Evolutionary conservation across 2,797 vertebrate species (phyloP).

Genomic region (Falco concolor): DNA sequence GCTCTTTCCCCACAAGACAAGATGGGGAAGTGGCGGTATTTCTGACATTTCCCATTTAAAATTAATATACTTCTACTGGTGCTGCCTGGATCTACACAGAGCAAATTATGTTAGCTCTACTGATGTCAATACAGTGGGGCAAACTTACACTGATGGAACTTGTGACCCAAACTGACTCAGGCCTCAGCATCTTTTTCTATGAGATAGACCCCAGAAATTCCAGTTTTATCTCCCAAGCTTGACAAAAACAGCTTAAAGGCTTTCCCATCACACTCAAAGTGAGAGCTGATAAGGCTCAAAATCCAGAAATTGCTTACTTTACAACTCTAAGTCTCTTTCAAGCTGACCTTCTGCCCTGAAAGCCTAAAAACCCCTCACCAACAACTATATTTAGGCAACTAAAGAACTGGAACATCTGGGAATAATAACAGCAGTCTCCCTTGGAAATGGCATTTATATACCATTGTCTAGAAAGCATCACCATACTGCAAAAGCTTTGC

Average conservation of each 20-base stretch:
- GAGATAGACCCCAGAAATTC: neutral
- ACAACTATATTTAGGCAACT: slow-evolving; percentile 55
- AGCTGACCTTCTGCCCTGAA: slow-evolving; percentile 61
- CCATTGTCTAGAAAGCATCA: neutral
- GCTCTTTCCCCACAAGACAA: neutral
- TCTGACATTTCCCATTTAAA: neutral
- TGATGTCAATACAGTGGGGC: neutral
- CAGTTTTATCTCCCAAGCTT: slow-evolving; percentile 24
- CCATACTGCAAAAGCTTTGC: neutral
- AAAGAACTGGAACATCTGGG: slow-evolving; percentile 54
- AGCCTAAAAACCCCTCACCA: slow-evolving; percentile 26
- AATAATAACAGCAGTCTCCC: slow-evolving; percentile 53
- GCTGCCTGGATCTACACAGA: neutral
- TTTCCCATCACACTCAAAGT: slow-evolving; percentile 33
- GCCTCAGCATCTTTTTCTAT: neutral
- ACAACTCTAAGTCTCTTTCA: slow-evolving; percentile 53
- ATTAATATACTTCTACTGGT: neutral
- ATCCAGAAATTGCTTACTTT: slow-evolving; percentile 63
- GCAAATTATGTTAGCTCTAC: neutral
- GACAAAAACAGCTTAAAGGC: slow-evolving; percentile 42
- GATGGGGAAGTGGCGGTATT: neutral
- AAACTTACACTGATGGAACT: neutral
- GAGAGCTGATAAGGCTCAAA: slow-evolving; percentile 57
- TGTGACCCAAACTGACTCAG: neutral
- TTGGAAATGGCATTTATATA: slow-evolving; percentile 45